A percentile compares a stretch with the other conserved stretches of the same genome.
Conservation (phyloP, 2,888 invertebrate genomes). For the Minunthozetes semirufus region DNA sequence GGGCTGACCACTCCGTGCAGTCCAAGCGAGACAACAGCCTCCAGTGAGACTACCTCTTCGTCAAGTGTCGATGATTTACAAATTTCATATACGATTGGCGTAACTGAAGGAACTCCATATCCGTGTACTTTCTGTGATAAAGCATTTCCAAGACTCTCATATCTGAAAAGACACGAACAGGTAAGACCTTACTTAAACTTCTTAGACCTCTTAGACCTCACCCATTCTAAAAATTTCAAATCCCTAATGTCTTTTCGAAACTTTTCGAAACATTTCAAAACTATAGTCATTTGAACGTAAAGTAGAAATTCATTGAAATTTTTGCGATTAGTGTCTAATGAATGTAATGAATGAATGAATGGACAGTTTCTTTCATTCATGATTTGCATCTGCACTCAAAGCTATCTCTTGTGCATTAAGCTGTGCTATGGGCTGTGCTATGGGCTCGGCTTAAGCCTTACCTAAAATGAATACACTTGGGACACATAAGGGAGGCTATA, state of each 20-base stretch:
- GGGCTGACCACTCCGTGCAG: conserved; percentile 23
- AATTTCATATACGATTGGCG: conserved; percentile 60
- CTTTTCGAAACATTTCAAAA: too few relatives aligned
- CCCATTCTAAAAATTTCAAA: background rate
- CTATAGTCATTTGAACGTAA: background rate
- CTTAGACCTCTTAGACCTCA: background rate
- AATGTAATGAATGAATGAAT: too few relatives aligned
- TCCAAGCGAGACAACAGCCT: conserved; percentile 27
- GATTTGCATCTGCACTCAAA: background rate
- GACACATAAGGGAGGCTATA: background rate
- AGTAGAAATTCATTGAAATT: background rate
- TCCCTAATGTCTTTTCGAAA: too few relatives aligned
- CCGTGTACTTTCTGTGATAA: conserved; percentile 86
- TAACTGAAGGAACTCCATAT: conserved; percentile 71
- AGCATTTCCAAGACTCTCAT: conserved; percentile 76
- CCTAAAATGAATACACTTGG: background rate
- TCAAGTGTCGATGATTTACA: conserved; percentile 18
- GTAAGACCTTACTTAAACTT: conserved; percentile 37
- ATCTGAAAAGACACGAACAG: conserved; percentile 87
- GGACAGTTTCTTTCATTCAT: background rate
- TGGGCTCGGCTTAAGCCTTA: background rate
- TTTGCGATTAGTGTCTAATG: conserved; percentile 4
- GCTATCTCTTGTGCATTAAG: background rate
- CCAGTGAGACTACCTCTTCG: conserved; percentile 9
- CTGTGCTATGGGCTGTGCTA: background rate